A percentile compares a stretch with the other conserved stretches of the same genome.
Evolutionary conservation across 1,140 invertebrate species (phyloP).

Genomic region (Cydia splendana): DNA sequence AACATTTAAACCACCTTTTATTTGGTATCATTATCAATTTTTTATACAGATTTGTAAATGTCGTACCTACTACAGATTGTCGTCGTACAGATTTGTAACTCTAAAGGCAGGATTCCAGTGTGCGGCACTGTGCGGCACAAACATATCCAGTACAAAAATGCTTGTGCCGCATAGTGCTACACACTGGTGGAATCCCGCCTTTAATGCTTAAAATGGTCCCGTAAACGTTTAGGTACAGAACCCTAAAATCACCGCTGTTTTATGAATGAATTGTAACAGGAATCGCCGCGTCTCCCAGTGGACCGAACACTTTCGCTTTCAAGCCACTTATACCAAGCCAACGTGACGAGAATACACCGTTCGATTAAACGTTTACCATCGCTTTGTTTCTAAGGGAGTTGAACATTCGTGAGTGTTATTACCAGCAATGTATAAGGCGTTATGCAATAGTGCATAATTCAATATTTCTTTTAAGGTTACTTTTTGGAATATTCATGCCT

Average conservation of each 20-base stretch:
- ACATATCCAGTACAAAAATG: no score
- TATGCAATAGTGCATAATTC: neutral
- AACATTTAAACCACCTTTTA: no score
- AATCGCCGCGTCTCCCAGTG: slow-evolving; percentile 9
- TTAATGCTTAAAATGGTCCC: no score
- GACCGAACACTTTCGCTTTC: slow-evolving; percentile 22
- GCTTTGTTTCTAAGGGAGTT: neutral
- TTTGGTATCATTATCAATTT: no score
- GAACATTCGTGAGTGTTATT: neutral
- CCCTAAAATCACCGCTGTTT: slow-evolving; percentile 12
- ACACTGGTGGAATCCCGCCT: no score
- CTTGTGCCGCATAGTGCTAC: no score
- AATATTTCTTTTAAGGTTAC: neutral
- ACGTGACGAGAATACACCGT: slow-evolving; percentile 23
- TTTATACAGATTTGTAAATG: no score
- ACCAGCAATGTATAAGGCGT: slow-evolving; percentile 3
- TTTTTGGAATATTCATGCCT: slow-evolving; percentile 23
- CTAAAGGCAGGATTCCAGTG: no score
- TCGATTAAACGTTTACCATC: neutral
- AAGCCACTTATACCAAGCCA: slow-evolving; percentile 8
- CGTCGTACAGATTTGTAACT: no score
- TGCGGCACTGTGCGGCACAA: no score
- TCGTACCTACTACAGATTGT: no score
- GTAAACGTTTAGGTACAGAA: neutral
- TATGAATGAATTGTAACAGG: slow-evolving; percentile 29